Evolutionary conservation across 2,113 vertebrate genomes (phyloP), one percentile per base, ranked within the genome.

Genomic region (Pedetes capensis): DNA sequence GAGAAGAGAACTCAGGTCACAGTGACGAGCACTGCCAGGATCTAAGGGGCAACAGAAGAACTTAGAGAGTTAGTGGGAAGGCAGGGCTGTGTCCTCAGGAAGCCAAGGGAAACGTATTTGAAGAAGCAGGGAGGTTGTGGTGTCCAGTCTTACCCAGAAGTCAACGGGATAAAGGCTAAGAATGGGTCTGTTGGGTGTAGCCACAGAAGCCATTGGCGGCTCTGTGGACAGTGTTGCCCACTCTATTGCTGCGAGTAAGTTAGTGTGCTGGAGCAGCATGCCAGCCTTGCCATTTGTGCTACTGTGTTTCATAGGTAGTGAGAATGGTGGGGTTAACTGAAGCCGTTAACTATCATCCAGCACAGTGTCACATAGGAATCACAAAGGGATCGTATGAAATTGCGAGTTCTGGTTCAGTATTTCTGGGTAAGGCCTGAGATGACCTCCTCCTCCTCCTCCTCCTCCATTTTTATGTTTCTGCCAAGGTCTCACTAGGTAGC

Each of bases 41-140:
- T 80, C 75, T 86, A 90, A 86, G 34, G 37, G 44, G 14, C 74
- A 86, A 22, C 27, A 71, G 37, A 90, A 63, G 93, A 57, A 49
- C 44, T 79, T 27, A 69, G 47, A 61, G 8, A 71, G 81, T 64
- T 53, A 74, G 17, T 47, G 42, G 39, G 68, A 92, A 79, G 16
- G 57, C 51, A 12, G 1, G 29, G 0, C 23, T 44, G 25, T 89
- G 53, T 55, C 44, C 5, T 75, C 34, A 2, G 25, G 11, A 69
- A 63, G 25, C 53, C 39, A 68, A 14, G 57, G 29, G 14, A 53
- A 42, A 27, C 42, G 1, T 53, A n/a, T 42, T 85, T 75, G 53
- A 83, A 87, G 32, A 82, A 61, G 23, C 16, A 72, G 22, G 27
- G 32, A 71, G 32, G 61, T 32, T 57, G 27, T 14, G 16, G 8